A percentile compares a stretch with the other conserved stretches of the same genome.
phyloP scores from a whole-genome alignment of 2,113 vertebrate genomes.

The Hypomesus transpacificus region DNA sequence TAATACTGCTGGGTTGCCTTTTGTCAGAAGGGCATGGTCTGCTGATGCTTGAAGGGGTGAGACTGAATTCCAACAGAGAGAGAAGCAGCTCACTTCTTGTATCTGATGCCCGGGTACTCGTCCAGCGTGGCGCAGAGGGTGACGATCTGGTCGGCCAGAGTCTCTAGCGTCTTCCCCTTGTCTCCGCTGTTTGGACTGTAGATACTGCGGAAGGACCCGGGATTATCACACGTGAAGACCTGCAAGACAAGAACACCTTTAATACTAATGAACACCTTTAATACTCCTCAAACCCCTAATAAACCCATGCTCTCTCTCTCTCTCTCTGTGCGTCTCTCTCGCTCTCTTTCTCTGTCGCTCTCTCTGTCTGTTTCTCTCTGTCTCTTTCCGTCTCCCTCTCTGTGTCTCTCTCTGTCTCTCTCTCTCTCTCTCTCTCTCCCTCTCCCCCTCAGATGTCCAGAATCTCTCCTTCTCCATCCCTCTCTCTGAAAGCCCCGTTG shows the following conservation, averaged over 20 bases:
- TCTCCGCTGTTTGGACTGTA: constrained; percentile 81
- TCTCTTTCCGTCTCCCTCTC: too few relatives aligned
- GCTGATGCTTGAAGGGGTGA: constrained; percentile 18
- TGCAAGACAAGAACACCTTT: constrained; percentile 43
- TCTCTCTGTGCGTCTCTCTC: too few relatives aligned
- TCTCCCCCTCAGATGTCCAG: too few relatives aligned
- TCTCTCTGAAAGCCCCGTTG: too few relatives aligned
- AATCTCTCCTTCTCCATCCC: too few relatives aligned
- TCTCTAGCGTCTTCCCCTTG: constrained; percentile 76
- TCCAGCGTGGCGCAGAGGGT: constrained; percentile 90
- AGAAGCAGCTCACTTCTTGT: constrained; percentile 76
- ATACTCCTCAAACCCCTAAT: too few relatives aligned
- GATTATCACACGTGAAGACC: constrained; percentile 90
- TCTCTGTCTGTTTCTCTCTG: too few relatives aligned
- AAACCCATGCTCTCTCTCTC: too few relatives aligned
- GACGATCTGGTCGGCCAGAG: constrained; percentile 87
- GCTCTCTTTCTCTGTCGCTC: too few relatives aligned
- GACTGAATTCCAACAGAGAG: constrained; percentile 18
- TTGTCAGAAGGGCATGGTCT: background rate
- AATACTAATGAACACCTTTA: background rate
- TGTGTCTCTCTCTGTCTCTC: too few relatives aligned
- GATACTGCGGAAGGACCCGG: constrained; percentile 84
- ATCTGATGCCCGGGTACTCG: constrained; percentile 92
- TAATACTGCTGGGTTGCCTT: too few relatives aligned
- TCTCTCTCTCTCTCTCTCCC: too few relatives aligned